Base-by-base conservation (phyloP, 2,888 invertebrate genomes). In the Mongoloraphidia duomilia region DNA sequence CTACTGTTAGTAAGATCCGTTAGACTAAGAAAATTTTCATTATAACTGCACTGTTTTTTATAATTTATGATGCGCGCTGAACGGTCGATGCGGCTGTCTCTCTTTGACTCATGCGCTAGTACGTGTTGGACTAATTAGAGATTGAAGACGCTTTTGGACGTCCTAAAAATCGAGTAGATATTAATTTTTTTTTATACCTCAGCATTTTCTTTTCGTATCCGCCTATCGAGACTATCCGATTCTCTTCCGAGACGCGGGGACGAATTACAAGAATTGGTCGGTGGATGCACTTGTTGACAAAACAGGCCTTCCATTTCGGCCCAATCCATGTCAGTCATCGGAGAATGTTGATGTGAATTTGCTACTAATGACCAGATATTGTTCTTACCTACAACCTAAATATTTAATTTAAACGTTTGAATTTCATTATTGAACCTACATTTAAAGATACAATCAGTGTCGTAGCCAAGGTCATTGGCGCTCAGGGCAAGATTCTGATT, bases 291-390 rank as follows among this genome's bases (percentile, higher is more conserved):
- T 75, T 91, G 91, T 63, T 92, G 88, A 63, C 94, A 93, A 68
- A 96, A 96, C 13, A 95, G 73, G 4, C 88, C 91, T 65, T 96
- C 96, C 73, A 96, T 89, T 65, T 89, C 89, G 34, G 80, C 83
- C 85, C 95, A 96, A 67, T 96, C 90, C 55, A 96, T 75, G 54
- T 87, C 84, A 2, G 85, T 77, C 71, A 85, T 84, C 11, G 87
- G 86, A 2, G 84, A 82, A 62, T 86, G 80, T 61, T 89, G 84
- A 67, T 91, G 90, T 58, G 80, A 82, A 57, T 80, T 79, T 3
- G 91, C 91, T 54, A 94, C 87, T 53, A 86, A 73, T 1, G 90
- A 85, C 96, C 96, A 96, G 60, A 96, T 84, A 65, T 95, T 95
- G 59, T 85, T 81, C 64, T 86, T 87, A 44, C 91, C 91, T 50